Conservation (phyloP, 2,797 vertebrate species). For the Anabacerthia variegaticeps region DNA sequence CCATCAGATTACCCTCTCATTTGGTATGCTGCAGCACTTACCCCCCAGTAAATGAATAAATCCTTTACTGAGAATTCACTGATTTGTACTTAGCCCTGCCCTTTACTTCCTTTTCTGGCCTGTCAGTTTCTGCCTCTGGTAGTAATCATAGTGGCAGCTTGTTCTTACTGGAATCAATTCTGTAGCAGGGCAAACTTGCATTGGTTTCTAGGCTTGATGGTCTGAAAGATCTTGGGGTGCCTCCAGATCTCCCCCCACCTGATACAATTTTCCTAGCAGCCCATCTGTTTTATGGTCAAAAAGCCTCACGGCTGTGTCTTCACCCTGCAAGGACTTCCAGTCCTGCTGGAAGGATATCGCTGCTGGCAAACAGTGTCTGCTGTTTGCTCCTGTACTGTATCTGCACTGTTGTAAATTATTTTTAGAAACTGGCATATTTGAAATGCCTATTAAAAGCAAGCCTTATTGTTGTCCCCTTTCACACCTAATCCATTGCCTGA, state of each 20-base stretch:
- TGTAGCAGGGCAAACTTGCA: neutral
- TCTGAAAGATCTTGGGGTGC: constrained; percentile 2
- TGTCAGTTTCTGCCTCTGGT: neutral
- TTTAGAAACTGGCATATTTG: constrained; percentile 44
- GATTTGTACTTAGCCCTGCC: neutral
- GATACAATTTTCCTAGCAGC: neutral
- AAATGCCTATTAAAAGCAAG: constrained; percentile 34
- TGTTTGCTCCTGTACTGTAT: constrained; percentile 16
- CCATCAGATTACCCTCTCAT: neutral
- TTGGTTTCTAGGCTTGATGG: neutral
- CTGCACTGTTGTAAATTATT: constrained; percentile 15
- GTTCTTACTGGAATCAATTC: neutral
- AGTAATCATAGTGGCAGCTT: neutral
- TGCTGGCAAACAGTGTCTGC: constrained; percentile 20
- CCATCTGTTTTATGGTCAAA: constrained; percentile 24
- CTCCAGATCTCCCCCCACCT: neutral
- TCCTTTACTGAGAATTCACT: neutral
- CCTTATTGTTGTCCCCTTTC: constrained; percentile 25
- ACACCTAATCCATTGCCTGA: neutral
- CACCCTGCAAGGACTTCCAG: constrained; percentile 49
- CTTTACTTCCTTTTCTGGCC: constrained; percentile 9
- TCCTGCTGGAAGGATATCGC: neutral
- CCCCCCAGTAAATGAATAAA: neutral
- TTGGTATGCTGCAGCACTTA: neutral
- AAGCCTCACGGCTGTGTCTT: constrained; percentile 8